Evolutionary conservation across 2,888 invertebrate genomes (phyloP), one percentile per base, ranked within the genome.

Genomic region (Eupithecia tripunctaria): DNA sequence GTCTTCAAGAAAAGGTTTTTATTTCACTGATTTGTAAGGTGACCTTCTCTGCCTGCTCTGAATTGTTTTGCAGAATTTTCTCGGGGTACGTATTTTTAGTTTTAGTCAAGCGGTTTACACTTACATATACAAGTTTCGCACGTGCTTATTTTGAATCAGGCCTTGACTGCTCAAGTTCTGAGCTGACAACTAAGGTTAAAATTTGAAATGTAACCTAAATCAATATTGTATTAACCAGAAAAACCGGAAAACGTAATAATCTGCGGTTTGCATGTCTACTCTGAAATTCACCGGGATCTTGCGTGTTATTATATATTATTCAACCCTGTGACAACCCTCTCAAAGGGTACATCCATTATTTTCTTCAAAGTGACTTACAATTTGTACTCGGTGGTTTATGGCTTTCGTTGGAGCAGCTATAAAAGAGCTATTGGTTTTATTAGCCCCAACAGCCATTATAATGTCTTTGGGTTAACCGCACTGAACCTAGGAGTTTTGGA

Each of bases 361-460:
- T 72, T 62, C 72, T 70, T 51, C 67, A 75, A 75, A 75, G 72
- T 75, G 75, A 72, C 75, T 75, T 72, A 75, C 74, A 74, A 71
- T 74, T 74, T 72, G 73, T 75, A 64, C 66, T 68, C 47, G 66
- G 65, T 38, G 63, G 59, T 65, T 76, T 76, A 76, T 71, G 27
- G 72, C 72, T 68, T 70, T 38, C 73, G 41, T 56, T 70, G 72
- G 60, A 71, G 64, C 62, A 66, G 73, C 71, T 67, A 72, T 76
- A 76, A 76, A 76, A 71, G 43, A 66, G 73, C 69, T 70, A 78
- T 77, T 71, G 73, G 71, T 72, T 78, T 79, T 79, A 79, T 76
- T 73, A 74, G 76, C 60, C 68, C 68, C 76, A 73, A 69, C 78
- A 78, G 76, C 72, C 76, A 75, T 67, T 79, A n/a, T n/a, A 78